These are phyloP conservation scores for Mionectes macconnelli DNA, from an alignment of 2,113 vertebrate species.

Conservation along the genomic window DNA sequence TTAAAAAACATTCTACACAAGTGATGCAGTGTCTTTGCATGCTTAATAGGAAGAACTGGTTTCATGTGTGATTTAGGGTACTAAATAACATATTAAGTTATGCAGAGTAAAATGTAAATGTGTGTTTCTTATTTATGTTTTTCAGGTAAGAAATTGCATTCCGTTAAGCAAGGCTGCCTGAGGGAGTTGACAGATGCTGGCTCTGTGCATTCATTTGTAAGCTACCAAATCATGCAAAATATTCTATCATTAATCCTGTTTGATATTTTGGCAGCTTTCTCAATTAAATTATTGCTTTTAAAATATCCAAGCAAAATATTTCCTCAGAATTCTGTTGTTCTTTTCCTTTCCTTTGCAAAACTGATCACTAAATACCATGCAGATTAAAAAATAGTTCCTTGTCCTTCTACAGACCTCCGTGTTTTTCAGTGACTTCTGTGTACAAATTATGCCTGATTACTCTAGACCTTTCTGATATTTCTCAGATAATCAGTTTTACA, in stretches of 20 bases:
- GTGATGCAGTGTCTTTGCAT: slow-evolving; percentile 14
- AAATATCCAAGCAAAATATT: not conserved
- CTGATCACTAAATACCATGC: not conserved
- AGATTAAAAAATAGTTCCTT: not conserved
- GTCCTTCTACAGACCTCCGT: not conserved
- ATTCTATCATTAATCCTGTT: slow-evolving; percentile 28
- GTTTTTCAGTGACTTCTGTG: not conserved
- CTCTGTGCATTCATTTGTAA: slow-evolving; percentile 74
- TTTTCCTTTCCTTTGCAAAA: not conserved
- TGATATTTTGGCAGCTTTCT: slow-evolving; percentile 21
- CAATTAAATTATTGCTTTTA: not conserved
- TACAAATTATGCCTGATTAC: not conserved
- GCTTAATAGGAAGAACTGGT: slow-evolving; percentile 51
- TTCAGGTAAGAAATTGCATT: slow-evolving; percentile 82
- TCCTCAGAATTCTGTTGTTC: not conserved
- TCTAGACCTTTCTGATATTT: not conserved
- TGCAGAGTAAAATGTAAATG: slow-evolving; percentile 70
- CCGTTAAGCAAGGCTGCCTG: slow-evolving; percentile 72
- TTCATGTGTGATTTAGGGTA: slow-evolving; percentile 50
- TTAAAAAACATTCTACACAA: slow-evolving; percentile 46
- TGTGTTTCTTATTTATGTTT: slow-evolving; percentile 75
- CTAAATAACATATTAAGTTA: slow-evolving; percentile 64
- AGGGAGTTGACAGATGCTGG: slow-evolving; percentile 76
- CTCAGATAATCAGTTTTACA: not conserved
- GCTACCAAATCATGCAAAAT: slow-evolving; percentile 73